A percentile compares a stretch with the other conserved stretches of the same genome.
Conservation (phyloP, 1,140 invertebrate genomes). For the Rhyzopertha dominica region DNA sequence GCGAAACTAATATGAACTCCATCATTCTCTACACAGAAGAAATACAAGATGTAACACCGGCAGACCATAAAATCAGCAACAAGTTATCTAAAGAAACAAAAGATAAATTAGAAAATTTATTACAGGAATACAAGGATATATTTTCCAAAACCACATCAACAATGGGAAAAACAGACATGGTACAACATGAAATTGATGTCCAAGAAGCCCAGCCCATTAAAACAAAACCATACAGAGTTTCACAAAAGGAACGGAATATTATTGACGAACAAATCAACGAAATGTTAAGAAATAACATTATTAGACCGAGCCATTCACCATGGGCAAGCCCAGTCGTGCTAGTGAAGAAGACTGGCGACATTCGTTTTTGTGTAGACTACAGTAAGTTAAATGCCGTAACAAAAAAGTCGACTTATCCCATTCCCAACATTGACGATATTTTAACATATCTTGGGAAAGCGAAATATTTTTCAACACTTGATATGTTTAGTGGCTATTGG, state of each 20-base stretch:
- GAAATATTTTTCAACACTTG: slow-evolving; percentile 39
- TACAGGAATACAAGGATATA: no score
- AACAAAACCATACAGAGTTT: slow-evolving; percentile 27
- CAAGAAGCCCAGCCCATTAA: slow-evolving; percentile 15
- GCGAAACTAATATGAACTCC: no score
- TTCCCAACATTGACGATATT: slow-evolving; percentile 48
- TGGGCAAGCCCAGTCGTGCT: slow-evolving; percentile 22
- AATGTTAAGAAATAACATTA: slow-evolving; percentile 17
- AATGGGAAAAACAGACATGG: not conserved
- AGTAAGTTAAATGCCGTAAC: slow-evolving; percentile 42
- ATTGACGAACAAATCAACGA: slow-evolving; percentile 23
- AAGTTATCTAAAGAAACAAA: no score
- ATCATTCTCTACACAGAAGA: no score
- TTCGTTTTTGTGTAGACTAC: no score
- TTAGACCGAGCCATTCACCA: slow-evolving; percentile 8
- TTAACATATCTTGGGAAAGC: slow-evolving; percentile 39
- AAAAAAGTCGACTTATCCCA: slow-evolving; percentile 44
- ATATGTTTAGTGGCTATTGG: slow-evolving; percentile 49
- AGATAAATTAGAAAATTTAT: no score
- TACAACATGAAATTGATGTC: slow-evolving; percentile 1
- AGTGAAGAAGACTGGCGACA: no score
- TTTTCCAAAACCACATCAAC: no score
- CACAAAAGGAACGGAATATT: slow-evolving; percentile 22
- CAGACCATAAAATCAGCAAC: no score
- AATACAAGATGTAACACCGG: no score